Evolutionary conservation across 2,888 invertebrate species (phyloP), one percentile per base, ranked within the genome.

Genomic region (Drosophila leonis): DNA sequence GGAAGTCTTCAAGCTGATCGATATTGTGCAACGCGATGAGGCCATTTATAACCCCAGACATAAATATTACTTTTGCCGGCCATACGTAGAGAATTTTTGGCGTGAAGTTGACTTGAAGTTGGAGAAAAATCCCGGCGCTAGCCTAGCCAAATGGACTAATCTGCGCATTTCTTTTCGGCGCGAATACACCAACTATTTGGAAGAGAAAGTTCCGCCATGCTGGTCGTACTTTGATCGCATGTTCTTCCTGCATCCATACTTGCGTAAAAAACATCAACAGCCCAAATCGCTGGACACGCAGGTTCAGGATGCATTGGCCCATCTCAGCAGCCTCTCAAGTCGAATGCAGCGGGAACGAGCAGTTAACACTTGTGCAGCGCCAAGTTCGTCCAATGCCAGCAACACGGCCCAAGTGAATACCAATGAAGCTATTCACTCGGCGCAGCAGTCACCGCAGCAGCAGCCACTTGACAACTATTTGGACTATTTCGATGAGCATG

Each of bases 161-260:
- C 68, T 93, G 27, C 83, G 93, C 12, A 92, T 92, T 37, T 92
- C 92, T 0, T 93, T 93, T 68, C 89, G 93, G 2, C 86, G 93
- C n/a, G 93, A 93, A 65, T 92, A 92, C 65, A 90, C 91, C 6
- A 92, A 90, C 57, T 92, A 90, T 64, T 75, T 92, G 57, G 91
- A 92, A 33, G 92, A 92, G 66, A 92, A 92, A 72, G 88, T 91
- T 1, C 90, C 91, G 1, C 92, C 93, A 0, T 92, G 92, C 48
- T 93, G 93, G 93, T 90, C 91, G 4, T 93, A 91, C 69, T 93
- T 92, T 54, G 92, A 93, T 62, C 91, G 92, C 15, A 93, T 93
- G 93, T 90, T 92, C 63, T 93, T 93, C 37, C 63, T 93, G 56
- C 92, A 92, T 82, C 91, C 92, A 1, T 93, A 90, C 66, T 66